Conservation (phyloP, 2,113 vertebrate species). For the Microtus richardsoni region DNA sequence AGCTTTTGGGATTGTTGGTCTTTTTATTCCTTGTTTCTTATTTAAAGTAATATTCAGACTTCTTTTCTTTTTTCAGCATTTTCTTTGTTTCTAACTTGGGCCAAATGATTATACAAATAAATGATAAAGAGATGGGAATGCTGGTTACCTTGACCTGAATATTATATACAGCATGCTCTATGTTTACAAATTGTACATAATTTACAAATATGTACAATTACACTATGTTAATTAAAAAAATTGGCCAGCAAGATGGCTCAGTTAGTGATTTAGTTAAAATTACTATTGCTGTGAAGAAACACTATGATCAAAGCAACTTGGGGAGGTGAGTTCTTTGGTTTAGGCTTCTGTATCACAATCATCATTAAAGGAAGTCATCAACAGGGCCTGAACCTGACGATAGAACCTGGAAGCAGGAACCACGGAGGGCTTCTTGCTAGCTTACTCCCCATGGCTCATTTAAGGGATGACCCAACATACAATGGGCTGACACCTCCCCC, state of each 20-base stretch:
- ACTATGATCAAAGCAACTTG: background rate
- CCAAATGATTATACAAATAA: background rate
- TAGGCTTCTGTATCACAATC: background rate
- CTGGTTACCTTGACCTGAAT: background rate
- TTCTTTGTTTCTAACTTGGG: background rate
- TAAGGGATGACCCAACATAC: background rate
- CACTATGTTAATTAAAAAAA: background rate
- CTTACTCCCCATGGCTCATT: background rate
- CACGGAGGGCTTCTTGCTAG: background rate
- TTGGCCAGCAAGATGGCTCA: background rate
- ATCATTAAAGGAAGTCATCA: background rate
- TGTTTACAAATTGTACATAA: too few species aligned
- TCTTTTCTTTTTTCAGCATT: background rate
- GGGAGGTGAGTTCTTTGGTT: background rate
- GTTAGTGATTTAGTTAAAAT: background rate
- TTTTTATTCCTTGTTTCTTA: background rate
- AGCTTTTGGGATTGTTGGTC: background rate
- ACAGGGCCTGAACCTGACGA: too few species aligned
- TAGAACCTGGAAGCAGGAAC: background rate
- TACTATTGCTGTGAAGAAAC: background rate
- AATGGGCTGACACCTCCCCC: background rate
- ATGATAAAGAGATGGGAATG: background rate
- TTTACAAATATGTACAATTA: background rate
- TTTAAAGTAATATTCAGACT: background rate
- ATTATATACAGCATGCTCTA: background rate